Conservation (phyloP, 2,888 invertebrate genomes). For the Epirrhoe tristata region DNA sequence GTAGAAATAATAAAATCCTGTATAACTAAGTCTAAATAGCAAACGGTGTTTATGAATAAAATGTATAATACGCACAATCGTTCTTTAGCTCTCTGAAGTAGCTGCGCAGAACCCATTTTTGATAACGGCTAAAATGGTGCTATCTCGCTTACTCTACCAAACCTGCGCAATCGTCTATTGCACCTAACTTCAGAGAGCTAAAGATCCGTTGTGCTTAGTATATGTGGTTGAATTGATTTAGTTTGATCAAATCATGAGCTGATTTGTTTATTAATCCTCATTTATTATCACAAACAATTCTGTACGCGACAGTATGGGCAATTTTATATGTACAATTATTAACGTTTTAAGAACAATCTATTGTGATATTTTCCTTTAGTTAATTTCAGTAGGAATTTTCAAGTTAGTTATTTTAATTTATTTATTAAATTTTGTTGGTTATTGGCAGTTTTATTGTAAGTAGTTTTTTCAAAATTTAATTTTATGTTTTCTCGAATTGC, state of each 20-base stretch:
- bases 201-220: too few relatives aligned
- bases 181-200: too few relatives aligned
- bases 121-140: too few relatives aligned
- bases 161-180: too few relatives aligned
- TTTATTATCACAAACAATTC: neutral
- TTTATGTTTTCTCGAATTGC: constrained; percentile 19
- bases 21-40: too few relatives aligned
- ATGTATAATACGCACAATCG: too few relatives aligned
- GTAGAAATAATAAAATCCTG: too few relatives aligned
- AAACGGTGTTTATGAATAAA: too few relatives aligned
- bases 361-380: constrained; percentile 34
- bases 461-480: neutral
- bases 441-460: neutral
- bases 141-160: too few relatives aligned
- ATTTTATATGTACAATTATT: constrained; percentile 30
- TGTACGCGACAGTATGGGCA: constrained; percentile 13
- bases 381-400: constrained; percentile 22
- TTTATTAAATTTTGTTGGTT: constrained; percentile 11
- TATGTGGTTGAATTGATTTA: too few relatives aligned
- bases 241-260: neutral
- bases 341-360: constrained; percentile 30
- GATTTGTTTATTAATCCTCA: neutral
- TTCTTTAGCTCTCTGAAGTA: too few relatives aligned
- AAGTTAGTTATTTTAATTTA: constrained; percentile 22
- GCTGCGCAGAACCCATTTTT: too few relatives aligned